Evolutionary conservation across 2,113 vertebrate genomes (phyloP), one percentile per base, ranked within the genome.

Genomic region (Seriola rivoliana): DNA sequence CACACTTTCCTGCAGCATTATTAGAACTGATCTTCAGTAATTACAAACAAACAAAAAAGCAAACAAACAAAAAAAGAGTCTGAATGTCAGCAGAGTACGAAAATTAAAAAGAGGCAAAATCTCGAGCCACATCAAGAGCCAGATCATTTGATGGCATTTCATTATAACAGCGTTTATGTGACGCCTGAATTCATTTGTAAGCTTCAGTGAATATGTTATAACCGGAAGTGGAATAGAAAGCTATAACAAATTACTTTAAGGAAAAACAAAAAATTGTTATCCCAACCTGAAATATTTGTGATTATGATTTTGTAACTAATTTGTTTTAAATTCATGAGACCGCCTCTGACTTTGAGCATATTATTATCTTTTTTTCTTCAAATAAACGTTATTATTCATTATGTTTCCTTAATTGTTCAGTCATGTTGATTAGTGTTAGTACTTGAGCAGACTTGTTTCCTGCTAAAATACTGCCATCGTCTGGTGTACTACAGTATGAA

Each of bases 391-490:
- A 10, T 52, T 3, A 16, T 32, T 52, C 34, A 34, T 38, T 29
- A 8, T 23, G 46, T 11, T 48, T 80, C 8, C 21, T 55, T 23
- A 36, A 29, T n/a, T 66, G 4, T 78, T 71, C 75, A 44, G 25
- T 65, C 32, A 16, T 8, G 2, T 42, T 2, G 19, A 19, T 14
- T 19, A 11, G 36, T 21, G 12, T 48, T 16, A 9, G 12, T 12
- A 0, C 23, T 5, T 36, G 14, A 59, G 14, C 59, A 66, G 19
- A 44, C 4, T 17, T 42, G 3, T 81, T 88, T 80, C 21, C 69
- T 91, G 58, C 14, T 63, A 14, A 64, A 54, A 88, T 78, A 64
- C 78, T 86, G 88, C 90, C 92, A 82, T 66, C 92, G 19, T 70
- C 6, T 89, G 91, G 89, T 75, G 69, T 0, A 1, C 14, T 1